phyloP scores from a whole-genome alignment of 2,888 invertebrate species.

The Chelonus formosanus region DNA sequence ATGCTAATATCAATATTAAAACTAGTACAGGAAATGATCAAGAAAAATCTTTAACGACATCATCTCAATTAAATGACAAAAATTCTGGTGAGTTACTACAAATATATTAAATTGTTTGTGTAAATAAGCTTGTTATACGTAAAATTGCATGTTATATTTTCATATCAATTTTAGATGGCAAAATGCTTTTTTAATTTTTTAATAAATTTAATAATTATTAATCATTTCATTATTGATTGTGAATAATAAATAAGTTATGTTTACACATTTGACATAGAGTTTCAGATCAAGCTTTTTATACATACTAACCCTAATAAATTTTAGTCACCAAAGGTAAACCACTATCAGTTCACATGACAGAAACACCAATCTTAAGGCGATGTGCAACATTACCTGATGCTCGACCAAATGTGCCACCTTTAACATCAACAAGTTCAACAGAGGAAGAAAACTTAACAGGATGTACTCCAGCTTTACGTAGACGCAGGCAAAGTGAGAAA shows the following conservation, averaged over 20 bases:
- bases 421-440: constrained; percentile 59
- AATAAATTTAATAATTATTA: too few species aligned
- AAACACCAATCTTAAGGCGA: constrained; percentile 55
- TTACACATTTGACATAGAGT: too few species aligned
- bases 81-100: constrained; percentile 55
- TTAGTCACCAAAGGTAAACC: constrained; percentile 59
- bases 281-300: too few species aligned
- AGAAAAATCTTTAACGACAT: constrained; percentile 49
- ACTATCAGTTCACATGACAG: constrained; percentile 53
- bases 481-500: constrained; percentile 81
- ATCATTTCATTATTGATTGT: too few species aligned
- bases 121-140: too few species aligned
- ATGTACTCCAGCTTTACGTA: constrained; percentile 75
- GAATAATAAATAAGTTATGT: too few species aligned
- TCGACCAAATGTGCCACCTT: constrained; percentile 52
- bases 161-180: too few species aligned
- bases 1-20: constrained; percentile 54
- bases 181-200: too few species aligned
- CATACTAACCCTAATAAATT: constrained; percentile 42
- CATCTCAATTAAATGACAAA: constrained; percentile 52
- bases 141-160: too few species aligned
- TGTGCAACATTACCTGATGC: constrained; percentile 65
- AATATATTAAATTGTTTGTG: too few species aligned
- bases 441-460: constrained; percentile 62
- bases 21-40: constrained; percentile 53